These are phyloP conservation scores for Pollicipes pollicipes DNA, from an alignment of 1,140 invertebrate species.

Conservation along the genomic window DNA sequence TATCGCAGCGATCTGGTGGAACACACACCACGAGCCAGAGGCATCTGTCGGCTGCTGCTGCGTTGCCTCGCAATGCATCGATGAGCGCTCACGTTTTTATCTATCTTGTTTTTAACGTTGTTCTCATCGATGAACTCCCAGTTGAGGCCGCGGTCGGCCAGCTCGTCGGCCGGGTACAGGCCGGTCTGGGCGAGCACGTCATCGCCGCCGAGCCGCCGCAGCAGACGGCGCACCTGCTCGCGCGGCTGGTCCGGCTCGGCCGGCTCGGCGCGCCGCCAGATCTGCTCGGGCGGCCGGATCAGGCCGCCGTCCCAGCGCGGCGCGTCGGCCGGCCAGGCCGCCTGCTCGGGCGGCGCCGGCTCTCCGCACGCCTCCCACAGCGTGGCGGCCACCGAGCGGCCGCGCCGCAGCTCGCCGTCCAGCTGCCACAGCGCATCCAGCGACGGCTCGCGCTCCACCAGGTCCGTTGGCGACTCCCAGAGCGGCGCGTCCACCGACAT, in stretches of 20 bases:
- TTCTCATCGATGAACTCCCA: background rate
- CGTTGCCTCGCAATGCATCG: background rate
- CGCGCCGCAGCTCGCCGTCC: no score
- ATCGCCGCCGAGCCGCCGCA: background rate
- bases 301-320: background rate
- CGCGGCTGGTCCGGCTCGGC: background rate
- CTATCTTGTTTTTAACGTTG: background rate
- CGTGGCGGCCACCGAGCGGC: background rate
- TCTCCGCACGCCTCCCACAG: background rate
- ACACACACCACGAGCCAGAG: no score
- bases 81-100: background rate
- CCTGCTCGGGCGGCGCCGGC: no score
- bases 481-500: background rate
- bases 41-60: no score
- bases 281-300: background rate
- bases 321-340: background rate
- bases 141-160: background rate
- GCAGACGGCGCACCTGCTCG: background rate
- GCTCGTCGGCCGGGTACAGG: background rate
- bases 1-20: no score
- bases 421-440: background rate
- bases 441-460: no score
- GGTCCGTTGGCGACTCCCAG: no score
- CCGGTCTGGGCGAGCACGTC: background rate
- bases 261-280: background rate